Base-by-base conservation (phyloP, 2,113 vertebrate genomes). In the Platanista minor region DNA sequence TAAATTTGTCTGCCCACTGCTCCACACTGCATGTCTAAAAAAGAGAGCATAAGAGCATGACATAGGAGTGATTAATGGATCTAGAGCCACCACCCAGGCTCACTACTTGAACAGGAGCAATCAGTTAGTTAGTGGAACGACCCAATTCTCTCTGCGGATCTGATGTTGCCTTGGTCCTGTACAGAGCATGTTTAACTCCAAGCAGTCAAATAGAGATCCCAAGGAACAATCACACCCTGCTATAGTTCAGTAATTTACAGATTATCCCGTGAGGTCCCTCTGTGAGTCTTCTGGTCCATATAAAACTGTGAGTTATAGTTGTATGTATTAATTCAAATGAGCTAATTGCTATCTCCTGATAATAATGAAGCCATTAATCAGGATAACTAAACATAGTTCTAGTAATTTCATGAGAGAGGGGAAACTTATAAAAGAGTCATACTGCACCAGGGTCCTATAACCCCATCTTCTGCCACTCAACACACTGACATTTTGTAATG, bases 401-500 rank as follows among this genome's bases (percentile, higher is more conserved):
- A 39, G 78, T 96, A 77, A 96, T 96, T 96, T 94, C 66, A 54
- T 39, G 33, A 54, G 64, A 87, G 87, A 93, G 54, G 27, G 49
- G 12, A 92, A 94, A 86, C 82, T 94, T 94, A n/a, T 21, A 78
- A 67, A 88, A 92, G 82, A 85, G 78, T 49, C 78, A 49, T 74
- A 72, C 52, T 87, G 36, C 64, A 84, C 83, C 20, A 89, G 86
- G 52, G 87, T 69, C 86, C 75, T 84, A 21, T 94, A 89, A 89
- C 66, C 66, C 59, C 75, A n/a, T 87, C 75, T 87, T 90, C 36
- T 94, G 39, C 91, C 97, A 87, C 93, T 95, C 96, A 93, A 77
- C 59, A 62, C 83, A 72, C 80, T 98, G 97, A 98, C 97, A 98
- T 98, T 98, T 97, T 90, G 49, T 90, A 92, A 93, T 20, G 92